These are phyloP conservation scores for Ganaspis sp. DNA, from an alignment of 1,140 invertebrate genomes.

Conservation along the genomic window DNA sequence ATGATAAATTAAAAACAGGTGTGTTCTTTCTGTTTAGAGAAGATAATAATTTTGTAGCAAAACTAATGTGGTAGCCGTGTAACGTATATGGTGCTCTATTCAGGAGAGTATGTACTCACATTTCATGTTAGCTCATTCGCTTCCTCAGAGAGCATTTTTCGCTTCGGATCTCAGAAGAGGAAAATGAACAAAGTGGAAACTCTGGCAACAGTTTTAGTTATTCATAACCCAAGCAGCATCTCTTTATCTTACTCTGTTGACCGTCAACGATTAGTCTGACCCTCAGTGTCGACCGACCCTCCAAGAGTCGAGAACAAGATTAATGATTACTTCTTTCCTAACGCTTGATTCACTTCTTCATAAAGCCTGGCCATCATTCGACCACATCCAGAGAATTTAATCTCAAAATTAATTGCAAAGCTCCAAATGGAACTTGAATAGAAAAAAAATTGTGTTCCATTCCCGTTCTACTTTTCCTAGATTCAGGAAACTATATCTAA, in stretches of 20 bases:
- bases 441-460: too few relatives aligned
- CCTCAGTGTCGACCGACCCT: conserved; percentile 4
- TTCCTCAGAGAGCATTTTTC: conserved; percentile 45
- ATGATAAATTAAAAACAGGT: conserved; percentile 54
- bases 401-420: not conserved
- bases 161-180: conserved; percentile 50
- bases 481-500: too few relatives aligned
- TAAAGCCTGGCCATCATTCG: not conserved
- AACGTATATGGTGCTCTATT: conserved; percentile 63
- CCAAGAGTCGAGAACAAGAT: conserved; percentile 40
- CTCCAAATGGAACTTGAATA: too few relatives aligned
- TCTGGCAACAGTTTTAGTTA: conserved; percentile 54
- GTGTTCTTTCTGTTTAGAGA: conserved; percentile 38
- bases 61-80: conserved; percentile 66
- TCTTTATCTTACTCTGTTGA: conserved; percentile 59
- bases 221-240: conserved; percentile 50
- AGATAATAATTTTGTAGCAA: conserved; percentile 65
- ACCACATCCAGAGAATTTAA: not conserved
- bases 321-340: conserved; percentile 43
- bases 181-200: conserved; percentile 47
- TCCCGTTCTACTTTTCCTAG: too few relatives aligned
- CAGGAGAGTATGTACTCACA: conserved; percentile 64
- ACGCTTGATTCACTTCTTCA: not conserved
- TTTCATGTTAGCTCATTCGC: conserved; percentile 59
- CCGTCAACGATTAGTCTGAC: conserved; percentile 57